These are phyloP conservation scores for Eupsittula cactorum DNA, from an alignment of 2,113 vertebrate species.

Conservation along the genomic window DNA sequence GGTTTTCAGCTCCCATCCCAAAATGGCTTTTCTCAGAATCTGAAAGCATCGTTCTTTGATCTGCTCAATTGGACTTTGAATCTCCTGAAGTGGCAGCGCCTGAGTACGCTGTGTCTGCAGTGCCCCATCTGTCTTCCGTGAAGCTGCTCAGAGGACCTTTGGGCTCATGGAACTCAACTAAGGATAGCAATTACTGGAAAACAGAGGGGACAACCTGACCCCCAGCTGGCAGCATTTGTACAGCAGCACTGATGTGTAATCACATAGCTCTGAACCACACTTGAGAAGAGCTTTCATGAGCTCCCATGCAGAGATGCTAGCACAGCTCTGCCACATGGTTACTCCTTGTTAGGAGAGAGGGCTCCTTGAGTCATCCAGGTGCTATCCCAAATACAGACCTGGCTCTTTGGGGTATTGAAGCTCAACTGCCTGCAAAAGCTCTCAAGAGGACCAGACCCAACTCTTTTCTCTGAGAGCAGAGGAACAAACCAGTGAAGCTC, in stretches of 20 bases:
- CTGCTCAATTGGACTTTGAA: neutral
- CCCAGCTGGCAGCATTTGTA: neutral
- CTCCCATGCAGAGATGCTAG: neutral
- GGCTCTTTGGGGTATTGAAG: neutral
- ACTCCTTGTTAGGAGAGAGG: neutral
- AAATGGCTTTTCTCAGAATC: neutral
- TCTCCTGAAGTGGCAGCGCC: neutral
- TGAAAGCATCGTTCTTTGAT: neutral
- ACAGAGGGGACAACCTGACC: slow-evolving; percentile 54
- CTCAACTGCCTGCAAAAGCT: neutral
- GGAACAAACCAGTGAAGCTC: neutral
- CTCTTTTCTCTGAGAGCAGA: neutral
- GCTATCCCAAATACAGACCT: neutral
- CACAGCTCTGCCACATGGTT: neutral
- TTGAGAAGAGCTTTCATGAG: neutral
- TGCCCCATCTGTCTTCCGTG: slow-evolving; percentile 25
- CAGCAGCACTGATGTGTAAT: neutral
- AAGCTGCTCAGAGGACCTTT: slow-evolving; percentile 11
- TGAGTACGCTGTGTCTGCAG: neutral
- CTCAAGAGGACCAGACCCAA: neutral
- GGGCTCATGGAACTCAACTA: slow-evolving; percentile 47
- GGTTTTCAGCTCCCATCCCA: neutral
- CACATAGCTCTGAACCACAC: neutral
- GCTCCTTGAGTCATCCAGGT: neutral
- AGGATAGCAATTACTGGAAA: slow-evolving; percentile 50